A percentile compares a stretch with the other conserved stretches of the same genome.
These are phyloP conservation scores for Anolis carolinensis DNA, from an alignment of 2,113 vertebrate species.

Conservation along the genomic window DNA sequence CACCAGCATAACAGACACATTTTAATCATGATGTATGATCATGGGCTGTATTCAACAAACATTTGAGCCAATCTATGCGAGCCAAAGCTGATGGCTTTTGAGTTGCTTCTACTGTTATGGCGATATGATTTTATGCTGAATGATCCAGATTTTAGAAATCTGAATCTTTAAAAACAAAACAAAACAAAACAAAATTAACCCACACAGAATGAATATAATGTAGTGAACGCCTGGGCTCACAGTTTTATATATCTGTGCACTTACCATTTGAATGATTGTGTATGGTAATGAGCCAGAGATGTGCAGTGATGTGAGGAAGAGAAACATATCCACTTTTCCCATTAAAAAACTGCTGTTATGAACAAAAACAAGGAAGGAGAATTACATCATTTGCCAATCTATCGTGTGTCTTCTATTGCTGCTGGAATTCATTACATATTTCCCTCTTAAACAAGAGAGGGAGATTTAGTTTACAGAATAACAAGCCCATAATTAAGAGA, in stretches of 20 bases:
- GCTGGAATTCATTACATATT: constrained; percentile 9
- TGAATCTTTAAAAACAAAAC: constrained; percentile 4
- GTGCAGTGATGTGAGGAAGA: neutral
- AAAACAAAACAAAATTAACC: constrained; percentile 28
- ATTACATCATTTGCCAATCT: neutral
- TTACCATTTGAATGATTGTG: constrained; percentile 18
- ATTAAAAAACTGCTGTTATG: constrained; percentile 4
- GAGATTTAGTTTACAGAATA: constrained; percentile 1
- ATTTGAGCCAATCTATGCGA: neutral
- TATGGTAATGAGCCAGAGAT: constrained; percentile 52
- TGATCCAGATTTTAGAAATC: constrained; percentile 51
- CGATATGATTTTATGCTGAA: constrained; percentile 17
- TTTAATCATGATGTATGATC: neutral
- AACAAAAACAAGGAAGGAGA: constrained; percentile 22
- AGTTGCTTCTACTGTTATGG: neutral
- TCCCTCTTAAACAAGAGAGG: constrained; percentile 20
- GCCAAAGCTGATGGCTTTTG: neutral
- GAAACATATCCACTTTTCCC: constrained; percentile 21
- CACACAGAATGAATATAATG: constrained; percentile 39
- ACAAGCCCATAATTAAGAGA: constrained; percentile 3
- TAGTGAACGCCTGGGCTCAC: constrained; percentile 29
- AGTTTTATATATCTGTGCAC: constrained; percentile 41
- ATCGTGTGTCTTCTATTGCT: neutral
- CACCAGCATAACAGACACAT: neutral
- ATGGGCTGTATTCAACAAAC: neutral